Evolutionary conservation across 1,140 invertebrate genomes (phyloP), one percentile per base, ranked within the genome.

Genomic region (Tachypleus tridentatus): DNA sequence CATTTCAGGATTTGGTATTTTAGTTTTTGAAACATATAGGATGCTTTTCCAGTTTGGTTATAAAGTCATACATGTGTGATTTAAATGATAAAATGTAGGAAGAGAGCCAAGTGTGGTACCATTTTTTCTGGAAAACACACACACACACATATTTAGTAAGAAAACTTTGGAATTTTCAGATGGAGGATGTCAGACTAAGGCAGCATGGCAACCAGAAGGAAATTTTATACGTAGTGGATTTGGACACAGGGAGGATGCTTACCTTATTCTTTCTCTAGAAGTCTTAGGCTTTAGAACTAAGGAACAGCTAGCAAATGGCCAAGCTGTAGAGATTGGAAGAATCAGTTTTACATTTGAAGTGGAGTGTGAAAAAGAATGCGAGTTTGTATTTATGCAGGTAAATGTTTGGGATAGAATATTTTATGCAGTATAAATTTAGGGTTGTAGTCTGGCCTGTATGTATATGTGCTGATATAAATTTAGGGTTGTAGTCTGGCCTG

Each of bases 281-380:
- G 73, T 83, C 1, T 72, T 71, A 50, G 82, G 82, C 9, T 83
- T 84, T 66, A 70, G 77, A 51, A 76, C 75, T 5, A 69, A 76
- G 51, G 74, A 75, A 53, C 73, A 76, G 5, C 70, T 74, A 51
- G 70, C 76, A 5, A 75, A 76, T 57, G 79, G 78, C 0, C 74
- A 76, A 59, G 70, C 74, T n/a, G 70, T 72, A n/a, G 74, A 77
- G 60, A 74, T 81, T 4, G 80, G 78, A 10, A 71, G 74, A 47
- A 70, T 83, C 5, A 73, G 71, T 4, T 83, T 83, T 70, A 73
- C 73, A 6, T 82, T 83, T 72, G 77, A 82, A 65, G 69, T 79
- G n/a, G 69, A 74, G n/a, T 83, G 82, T 71, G 65, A 70, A 3
- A 71, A 69, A 7, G 72, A 77, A 51, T 83, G 82, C 71, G 76